Conservation (phyloP, 1,140 invertebrate species). For the Littorina saxatilis region DNA sequence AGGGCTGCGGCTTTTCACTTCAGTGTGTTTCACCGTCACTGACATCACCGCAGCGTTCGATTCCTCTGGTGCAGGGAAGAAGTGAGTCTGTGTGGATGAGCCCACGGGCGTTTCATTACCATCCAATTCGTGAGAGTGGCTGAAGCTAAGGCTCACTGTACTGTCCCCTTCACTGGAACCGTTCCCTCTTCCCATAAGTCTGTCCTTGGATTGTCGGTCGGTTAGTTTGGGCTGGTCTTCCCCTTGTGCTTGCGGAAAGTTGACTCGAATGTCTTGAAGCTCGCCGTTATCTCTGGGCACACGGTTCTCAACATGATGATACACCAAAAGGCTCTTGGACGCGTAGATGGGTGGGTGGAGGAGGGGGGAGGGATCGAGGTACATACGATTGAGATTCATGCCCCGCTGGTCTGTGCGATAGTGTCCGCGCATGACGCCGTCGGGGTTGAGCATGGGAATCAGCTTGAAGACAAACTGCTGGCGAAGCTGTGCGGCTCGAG, state of each 20-base stretch:
- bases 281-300: constrained; percentile 50
- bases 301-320: constrained; percentile 72
- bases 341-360: constrained; percentile 76
- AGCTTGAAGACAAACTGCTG: constrained; percentile 94
- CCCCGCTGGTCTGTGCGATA: constrained; percentile 90
- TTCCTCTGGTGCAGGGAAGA: background rate
- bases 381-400: constrained; percentile 75
- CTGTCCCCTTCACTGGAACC: constrained; percentile 22
- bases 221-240: constrained; percentile 12
- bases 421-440: constrained; percentile 92
- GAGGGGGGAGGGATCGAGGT: constrained; percentile 72
- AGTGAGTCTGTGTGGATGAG: background rate
- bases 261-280: constrained; percentile 54
- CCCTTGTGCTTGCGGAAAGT: constrained; percentile 51
- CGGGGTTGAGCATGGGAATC: constrained; percentile 94
- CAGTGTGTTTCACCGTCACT: constrained; percentile 6
- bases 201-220: background rate
- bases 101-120: background rate
- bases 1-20: background rate
- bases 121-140: background rate
- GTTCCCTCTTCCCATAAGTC: background rate
- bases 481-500: constrained; percentile 69
- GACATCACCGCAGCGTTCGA: background rate
- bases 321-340: constrained; percentile 74
- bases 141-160: constrained; percentile 7